phyloP scores from a whole-genome alignment of 2,113 vertebrate species.

The Thunnus maccoyii region DNA sequence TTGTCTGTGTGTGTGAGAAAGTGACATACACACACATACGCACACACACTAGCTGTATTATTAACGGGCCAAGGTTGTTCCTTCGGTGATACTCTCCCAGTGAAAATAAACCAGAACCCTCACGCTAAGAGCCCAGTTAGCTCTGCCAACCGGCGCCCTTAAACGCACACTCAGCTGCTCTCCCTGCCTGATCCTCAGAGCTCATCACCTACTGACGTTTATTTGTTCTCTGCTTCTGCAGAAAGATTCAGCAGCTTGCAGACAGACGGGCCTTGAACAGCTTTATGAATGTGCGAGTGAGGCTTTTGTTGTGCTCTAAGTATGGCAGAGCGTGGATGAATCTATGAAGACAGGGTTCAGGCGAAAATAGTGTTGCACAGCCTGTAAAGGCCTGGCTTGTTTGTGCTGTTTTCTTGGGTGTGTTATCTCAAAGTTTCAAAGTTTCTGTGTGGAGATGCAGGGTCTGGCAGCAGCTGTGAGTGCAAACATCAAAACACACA shows the following conservation, averaged over 20 bases:
- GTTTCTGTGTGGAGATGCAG: conserved; percentile 10
- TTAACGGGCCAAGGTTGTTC: conserved; percentile 72
- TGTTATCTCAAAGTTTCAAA: conserved; percentile 40
- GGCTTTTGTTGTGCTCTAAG: conserved; percentile 11
- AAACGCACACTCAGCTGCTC: conserved; percentile 53
- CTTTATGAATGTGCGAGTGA: not conserved
- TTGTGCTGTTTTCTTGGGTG: conserved; percentile 13
- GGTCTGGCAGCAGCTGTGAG: conserved; percentile 32
- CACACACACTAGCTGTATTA: conserved; percentile 42
- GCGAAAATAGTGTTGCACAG: not conserved
- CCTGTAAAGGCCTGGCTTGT: not conserved
- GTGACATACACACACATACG: not conserved
- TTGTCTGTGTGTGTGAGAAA: no score
- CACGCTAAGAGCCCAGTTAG: conserved; percentile 48
- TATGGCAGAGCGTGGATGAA: conserved; percentile 11
- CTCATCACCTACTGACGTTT: conserved; percentile 52
- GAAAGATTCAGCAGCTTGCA: conserved; percentile 24
- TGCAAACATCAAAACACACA: conserved; percentile 35
- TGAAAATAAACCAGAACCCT: conserved; percentile 72
- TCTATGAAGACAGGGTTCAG: not conserved
- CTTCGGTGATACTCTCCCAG: conserved; percentile 54
- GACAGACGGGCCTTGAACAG: conserved; percentile 20
- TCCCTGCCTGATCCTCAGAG: conserved; percentile 44
- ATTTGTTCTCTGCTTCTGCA: conserved; percentile 45
- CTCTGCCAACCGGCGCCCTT: conserved; percentile 44